A percentile compares a stretch with the other conserved stretches of the same genome.
Evolutionary conservation across 2,888 invertebrate species (phyloP).

Genomic region (Athetis lepigone): DNA sequence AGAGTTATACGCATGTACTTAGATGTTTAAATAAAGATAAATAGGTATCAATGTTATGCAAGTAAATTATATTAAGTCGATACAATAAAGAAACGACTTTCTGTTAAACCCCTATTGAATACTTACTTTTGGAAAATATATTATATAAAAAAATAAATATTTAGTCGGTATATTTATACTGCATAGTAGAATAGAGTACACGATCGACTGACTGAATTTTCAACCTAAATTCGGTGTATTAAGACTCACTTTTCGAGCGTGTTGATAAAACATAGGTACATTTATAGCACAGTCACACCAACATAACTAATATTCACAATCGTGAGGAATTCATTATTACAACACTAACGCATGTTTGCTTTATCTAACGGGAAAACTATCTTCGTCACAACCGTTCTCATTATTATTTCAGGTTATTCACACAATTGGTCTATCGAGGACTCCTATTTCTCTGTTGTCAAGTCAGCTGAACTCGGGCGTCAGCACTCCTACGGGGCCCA

Average conservation of each 20-base stretch:
- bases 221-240: background rate
- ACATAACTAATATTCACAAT: slow-evolving; percentile 20
- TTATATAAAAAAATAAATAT: too few relatives aligned
- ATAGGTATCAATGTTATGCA: background rate
- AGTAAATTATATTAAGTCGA: background rate
- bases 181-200: too few relatives aligned
- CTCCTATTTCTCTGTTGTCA: slow-evolving; percentile 76
- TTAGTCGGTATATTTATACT: too few relatives aligned
- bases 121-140: too few relatives aligned
- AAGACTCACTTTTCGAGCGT: background rate
- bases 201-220: too few relatives aligned
- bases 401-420: slow-evolving; percentile 75
- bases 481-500: slow-evolving; percentile 73
- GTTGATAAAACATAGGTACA: background rate
- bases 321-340: slow-evolving; percentile 7
- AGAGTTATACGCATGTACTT: background rate
- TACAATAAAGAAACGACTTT: too few relatives aligned
- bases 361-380: slow-evolving; percentile 30
- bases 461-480: slow-evolving; percentile 77
- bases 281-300: slow-evolving; percentile 10
- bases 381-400: slow-evolving; percentile 9
- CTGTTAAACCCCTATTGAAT: too few relatives aligned
- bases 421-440: slow-evolving; percentile 79
- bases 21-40: background rate
- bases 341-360: slow-evolving; percentile 1